Conservation (phyloP, 2,888 invertebrate species). For the Drosophila pseudotakahashii region DNA sequence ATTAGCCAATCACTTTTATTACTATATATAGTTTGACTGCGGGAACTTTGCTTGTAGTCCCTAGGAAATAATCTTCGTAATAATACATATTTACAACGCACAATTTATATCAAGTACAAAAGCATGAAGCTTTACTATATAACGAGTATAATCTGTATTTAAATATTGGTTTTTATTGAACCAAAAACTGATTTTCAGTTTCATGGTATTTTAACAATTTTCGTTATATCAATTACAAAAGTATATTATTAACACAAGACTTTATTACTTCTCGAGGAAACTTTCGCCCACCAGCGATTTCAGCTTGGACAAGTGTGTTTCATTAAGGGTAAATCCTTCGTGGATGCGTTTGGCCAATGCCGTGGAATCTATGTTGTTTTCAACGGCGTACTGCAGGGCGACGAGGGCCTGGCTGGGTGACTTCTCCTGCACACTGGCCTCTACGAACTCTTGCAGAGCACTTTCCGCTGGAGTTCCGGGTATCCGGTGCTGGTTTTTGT, state of each 20-base stretch:
- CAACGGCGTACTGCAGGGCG: conserved; percentile 86
- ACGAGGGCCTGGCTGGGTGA: conserved; percentile 86
- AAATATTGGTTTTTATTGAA: not conserved
- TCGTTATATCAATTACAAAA: conserved; percentile 20
- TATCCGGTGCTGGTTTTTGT: conserved; percentile 85
- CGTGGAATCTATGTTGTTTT: conserved; percentile 85
- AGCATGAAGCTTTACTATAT: not conserved
- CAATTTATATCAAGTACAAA: conserved; percentile 1
- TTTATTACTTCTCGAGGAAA: conserved; percentile 57
- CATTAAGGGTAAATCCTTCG: conserved; percentile 84
- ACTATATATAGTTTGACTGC: not conserved
- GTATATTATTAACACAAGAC: conserved; percentile 6
- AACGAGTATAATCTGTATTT: not conserved
- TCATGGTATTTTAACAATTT: conserved; percentile 23
- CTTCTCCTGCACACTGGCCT: conserved; percentile 86
- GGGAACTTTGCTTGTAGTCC: not conserved
- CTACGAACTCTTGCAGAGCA: conserved; percentile 85
- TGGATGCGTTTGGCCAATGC: conserved; percentile 72
- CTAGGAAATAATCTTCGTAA: not conserved
- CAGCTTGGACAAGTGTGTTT: conserved; percentile 85
- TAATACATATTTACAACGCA: not conserved
- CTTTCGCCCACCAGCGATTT: conserved; percentile 85
- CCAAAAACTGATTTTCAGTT: not conserved
- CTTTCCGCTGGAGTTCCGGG: conserved; percentile 86
- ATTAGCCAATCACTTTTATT: not conserved